Percentiles rank a stretch among this genome's conserved stretches.
phyloP scores from a whole-genome alignment of 2,888 invertebrate species.

The Xestia ashworthii region DNA sequence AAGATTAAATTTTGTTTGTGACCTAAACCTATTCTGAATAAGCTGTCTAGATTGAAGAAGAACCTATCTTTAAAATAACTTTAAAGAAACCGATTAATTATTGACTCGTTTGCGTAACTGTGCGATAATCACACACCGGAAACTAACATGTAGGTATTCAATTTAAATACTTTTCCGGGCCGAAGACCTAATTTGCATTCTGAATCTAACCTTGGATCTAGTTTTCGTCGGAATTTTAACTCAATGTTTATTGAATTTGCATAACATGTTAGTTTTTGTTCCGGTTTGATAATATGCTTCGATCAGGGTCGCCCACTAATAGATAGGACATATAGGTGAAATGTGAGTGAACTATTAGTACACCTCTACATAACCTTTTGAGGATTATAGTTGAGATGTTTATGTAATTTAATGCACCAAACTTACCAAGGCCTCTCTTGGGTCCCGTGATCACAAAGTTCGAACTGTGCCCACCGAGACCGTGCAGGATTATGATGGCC shows the following conservation, averaged over 20 bases:
- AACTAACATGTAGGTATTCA: too few species aligned
- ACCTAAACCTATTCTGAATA: too few species aligned
- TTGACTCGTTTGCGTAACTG: too few species aligned
- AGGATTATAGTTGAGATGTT: too few species aligned
- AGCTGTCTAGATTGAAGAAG: too few species aligned
- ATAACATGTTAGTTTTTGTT: neutral
- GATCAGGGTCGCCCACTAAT: too few species aligned
- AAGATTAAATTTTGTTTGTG: too few species aligned
- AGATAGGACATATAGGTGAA: neutral
- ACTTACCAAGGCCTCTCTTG: neutral
- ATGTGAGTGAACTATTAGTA: neutral
- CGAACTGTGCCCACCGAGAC: slow-evolving; percentile 92
- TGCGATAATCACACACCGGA: too few species aligned
- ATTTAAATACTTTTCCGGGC: too few species aligned
- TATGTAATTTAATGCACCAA: neutral
- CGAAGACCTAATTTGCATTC: neutral
- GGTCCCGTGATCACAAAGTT: slow-evolving; percentile 92
- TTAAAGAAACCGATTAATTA: too few species aligned
- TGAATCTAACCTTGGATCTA: neutral
- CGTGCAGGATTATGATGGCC: slow-evolving; percentile 89
- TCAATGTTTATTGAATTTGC: neutral
- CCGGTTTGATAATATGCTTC: neutral
- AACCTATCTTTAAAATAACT: too few species aligned
- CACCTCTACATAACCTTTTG: too few species aligned
- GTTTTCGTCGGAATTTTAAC: neutral